A percentile compares a stretch with the other conserved stretches of the same genome.
Evolutionary conservation across 2,888 invertebrate species (phyloP).

Genomic region (Amphipoea lucens): DNA sequence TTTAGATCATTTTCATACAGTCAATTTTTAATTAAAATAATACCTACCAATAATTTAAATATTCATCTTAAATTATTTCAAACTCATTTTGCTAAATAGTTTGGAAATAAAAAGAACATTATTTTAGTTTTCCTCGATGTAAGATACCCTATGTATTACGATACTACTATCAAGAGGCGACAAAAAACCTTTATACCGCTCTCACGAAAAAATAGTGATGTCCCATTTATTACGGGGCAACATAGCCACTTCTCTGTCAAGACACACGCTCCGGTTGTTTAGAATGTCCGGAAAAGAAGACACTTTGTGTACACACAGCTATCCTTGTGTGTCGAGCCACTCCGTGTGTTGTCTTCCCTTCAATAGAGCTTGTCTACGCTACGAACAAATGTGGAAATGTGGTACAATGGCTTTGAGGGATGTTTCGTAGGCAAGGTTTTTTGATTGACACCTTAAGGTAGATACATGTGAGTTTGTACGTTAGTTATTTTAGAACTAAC

Average conservation of each 20-base stretch:
- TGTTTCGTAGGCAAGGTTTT: not conserved
- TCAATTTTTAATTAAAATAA: no score
- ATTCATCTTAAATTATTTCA: no score
- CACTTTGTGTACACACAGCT: conserved; percentile 37
- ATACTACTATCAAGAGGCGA: not conserved
- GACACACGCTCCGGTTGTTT: conserved; percentile 30
- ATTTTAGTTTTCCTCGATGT: no score
- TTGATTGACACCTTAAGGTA: not conserved
- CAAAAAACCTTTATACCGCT: not conserved
- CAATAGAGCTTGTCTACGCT: conserved; percentile 26
- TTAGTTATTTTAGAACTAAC: not conserved
- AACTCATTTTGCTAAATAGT: no score
- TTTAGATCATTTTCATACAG: no score
- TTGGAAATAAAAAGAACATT: no score
- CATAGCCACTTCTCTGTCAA: conserved; percentile 29
- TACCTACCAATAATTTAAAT: no score
- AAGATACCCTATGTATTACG: no score
- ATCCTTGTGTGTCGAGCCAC: conserved; percentile 23
- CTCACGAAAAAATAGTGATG: not conserved
- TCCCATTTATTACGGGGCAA: conserved; percentile 35
- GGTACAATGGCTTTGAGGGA: not conserved
- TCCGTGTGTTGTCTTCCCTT: conserved; percentile 24
- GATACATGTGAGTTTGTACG: not conserved
- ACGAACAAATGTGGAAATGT: conserved; percentile 17
- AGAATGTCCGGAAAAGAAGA: conserved; percentile 37